Evolutionary conservation across 2,888 invertebrate genomes (phyloP), one percentile per base, ranked within the genome.

Genomic region (Drosophila infuscata): DNA sequence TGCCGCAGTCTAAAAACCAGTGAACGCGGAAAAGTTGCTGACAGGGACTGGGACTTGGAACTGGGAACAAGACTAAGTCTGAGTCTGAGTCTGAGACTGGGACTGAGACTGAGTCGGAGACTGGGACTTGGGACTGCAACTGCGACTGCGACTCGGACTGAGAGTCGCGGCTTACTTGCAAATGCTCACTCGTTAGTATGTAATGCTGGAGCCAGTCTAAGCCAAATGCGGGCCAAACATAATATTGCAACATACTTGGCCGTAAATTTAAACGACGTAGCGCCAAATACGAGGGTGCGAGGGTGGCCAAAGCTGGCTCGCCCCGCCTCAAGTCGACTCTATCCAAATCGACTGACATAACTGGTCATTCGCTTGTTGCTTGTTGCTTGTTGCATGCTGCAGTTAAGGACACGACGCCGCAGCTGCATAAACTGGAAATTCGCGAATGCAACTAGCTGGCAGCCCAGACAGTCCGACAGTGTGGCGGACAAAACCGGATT

Each of bases 191-290:
- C 70, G 54, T 66, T 41, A 61, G 65, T 56, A 53, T 58, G 49
- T 63, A 54, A 61, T 54, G 58, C 65, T 67, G 63, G 69, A 81
- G 83, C 83, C 81, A 75, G 85, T 89, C 80, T 81, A 86, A 89
- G 86, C 88, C 86, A 88, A 90, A 86, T 86, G 90, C 88, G 88
- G 88, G 86, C 82, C 81, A 83, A 75, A 66, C 81, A 89, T 74
- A 81, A 88, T 77, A 88, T 87, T 87, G 90, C 86, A 88, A 90
- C 86, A 87, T 79, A 83, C 79, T 79, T 81, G 41, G 84, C 79
- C 75, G 79, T 82, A 84, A 82, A 83, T 83, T 81, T 66, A 83
- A 81, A 79, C 81, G 73, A 70, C 76, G 71, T 70, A 65, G 77
- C 66, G 58, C 83, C 83, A 83, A 85, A 81, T 70, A 72, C 74